These are phyloP conservation scores for Bujurquina vittata DNA, from an alignment of 2,113 vertebrate species.

Conservation along the genomic window DNA sequence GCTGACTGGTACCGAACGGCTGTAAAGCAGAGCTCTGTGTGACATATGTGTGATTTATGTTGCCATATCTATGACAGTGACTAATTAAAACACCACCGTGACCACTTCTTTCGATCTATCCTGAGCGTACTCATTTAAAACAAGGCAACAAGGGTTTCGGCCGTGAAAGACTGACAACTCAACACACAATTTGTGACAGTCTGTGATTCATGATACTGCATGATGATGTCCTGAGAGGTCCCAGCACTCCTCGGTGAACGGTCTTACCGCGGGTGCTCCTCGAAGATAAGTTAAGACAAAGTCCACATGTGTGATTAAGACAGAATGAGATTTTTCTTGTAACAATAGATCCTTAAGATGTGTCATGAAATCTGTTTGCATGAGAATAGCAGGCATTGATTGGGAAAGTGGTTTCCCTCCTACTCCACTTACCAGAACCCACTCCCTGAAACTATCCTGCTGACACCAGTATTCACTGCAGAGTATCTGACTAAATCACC, in stretches of 20 bases:
- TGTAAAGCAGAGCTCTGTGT: neutral
- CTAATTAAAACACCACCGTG: conserved; percentile 25
- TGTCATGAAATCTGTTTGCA: conserved; percentile 18
- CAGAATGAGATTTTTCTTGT: neutral
- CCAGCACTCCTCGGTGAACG: neutral
- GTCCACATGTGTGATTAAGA: neutral
- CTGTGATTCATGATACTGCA: conserved; percentile 1
- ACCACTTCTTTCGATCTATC: neutral
- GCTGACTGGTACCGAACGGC: neutral
- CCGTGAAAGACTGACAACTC: neutral
- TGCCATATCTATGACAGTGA: neutral
- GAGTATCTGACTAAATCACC: conserved; percentile 8
- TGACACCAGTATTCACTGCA: neutral
- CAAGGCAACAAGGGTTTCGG: conserved; percentile 16
- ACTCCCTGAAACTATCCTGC: neutral
- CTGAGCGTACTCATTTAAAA: conserved; percentile 9
- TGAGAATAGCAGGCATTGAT: conserved; percentile 26
- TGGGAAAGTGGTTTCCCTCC: conserved; percentile 3
- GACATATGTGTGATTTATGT: conserved; percentile 21
- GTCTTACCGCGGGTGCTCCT: neutral
- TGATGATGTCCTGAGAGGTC: conserved; percentile 10
- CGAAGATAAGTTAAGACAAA: neutral
- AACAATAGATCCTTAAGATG: conserved; percentile 9
- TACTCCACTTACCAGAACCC: neutral
- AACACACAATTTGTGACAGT: conserved; percentile 21